Conservation (phyloP, 2,888 invertebrate genomes). For the Tenthredo amoena region DNA sequence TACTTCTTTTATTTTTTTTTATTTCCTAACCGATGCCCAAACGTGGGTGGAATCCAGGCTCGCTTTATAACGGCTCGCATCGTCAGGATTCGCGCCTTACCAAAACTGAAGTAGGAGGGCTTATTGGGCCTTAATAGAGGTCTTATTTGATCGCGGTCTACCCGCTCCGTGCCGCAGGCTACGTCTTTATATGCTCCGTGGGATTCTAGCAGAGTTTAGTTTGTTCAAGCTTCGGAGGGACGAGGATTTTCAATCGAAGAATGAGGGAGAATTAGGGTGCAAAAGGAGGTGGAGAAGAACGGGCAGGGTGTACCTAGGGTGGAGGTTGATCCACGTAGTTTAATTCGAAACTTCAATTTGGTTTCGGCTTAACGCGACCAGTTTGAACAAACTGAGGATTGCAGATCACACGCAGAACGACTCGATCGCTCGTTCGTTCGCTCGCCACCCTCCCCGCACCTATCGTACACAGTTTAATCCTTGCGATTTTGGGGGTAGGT, state of each 20-base stretch:
- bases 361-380: conserved; percentile 61
- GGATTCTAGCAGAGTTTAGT: conserved; percentile 34
- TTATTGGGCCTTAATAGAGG: conserved; percentile 46
- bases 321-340: conserved; percentile 65
- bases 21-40: conserved; percentile 6
- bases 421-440: background rate
- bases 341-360: conserved; percentile 74
- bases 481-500: background rate
- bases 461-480: conserved; percentile 41
- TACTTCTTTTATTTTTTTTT: background rate
- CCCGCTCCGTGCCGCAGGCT: background rate
- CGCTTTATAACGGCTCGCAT: conserved; percentile 9
- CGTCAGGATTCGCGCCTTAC: conserved; percentile 25
- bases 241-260: conserved; percentile 34
- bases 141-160: conserved; percentile 41
- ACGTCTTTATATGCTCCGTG: conserved; percentile 36
- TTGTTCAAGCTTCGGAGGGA: conserved; percentile 15
- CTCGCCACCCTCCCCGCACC: background rate
- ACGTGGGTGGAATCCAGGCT: conserved; percentile 21
- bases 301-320: conserved; percentile 43
- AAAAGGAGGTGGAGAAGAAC: background rate
- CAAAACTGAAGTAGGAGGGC: conserved; percentile 29
- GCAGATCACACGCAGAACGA: conserved; percentile 31
- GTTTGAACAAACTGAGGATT: conserved; percentile 25
- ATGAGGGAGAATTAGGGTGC: background rate